Evolutionary conservation across 2,888 invertebrate genomes (phyloP).

Genomic region (Sthenelais limicola): DNA sequence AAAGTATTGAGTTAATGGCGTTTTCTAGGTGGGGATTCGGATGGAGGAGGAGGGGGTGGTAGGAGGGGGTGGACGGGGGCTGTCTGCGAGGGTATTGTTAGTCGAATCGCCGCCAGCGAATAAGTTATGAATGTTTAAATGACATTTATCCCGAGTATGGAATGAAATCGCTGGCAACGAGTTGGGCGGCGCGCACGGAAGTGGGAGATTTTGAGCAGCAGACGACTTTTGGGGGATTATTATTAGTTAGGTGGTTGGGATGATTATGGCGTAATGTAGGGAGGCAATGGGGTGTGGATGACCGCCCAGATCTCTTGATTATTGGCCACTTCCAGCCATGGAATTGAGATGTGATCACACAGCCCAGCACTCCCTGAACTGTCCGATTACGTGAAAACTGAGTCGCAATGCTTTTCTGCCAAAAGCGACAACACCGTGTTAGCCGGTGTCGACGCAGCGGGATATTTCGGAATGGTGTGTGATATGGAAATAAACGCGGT

Average conservation of each 20-base stretch:
- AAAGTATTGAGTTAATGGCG: conserved; percentile 26
- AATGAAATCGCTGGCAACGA: conserved; percentile 33
- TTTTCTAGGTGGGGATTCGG: conserved; percentile 3
- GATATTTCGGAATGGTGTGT: conserved; percentile 24
- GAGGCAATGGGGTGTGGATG: conserved; percentile 17
- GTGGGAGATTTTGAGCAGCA: conserved; percentile 8
- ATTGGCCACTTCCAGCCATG: background rate
- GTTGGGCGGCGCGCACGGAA: conserved; percentile 15
- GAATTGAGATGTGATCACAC: conserved; percentile 12
- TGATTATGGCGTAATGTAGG: background rate
- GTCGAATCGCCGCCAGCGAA: conserved; percentile 35
- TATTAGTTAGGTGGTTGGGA: conserved; percentile 34
- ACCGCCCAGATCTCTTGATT: background rate
- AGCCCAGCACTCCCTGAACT: conserved; percentile 20
- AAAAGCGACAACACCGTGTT: conserved; percentile 34
- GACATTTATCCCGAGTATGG: conserved; percentile 28
- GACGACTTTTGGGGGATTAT: background rate
- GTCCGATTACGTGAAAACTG: conserved; percentile 29
- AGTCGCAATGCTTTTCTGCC: background rate
- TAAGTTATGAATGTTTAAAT: conserved; percentile 35
- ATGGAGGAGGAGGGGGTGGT: background rate
- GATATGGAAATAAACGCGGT: conserved; percentile 31
- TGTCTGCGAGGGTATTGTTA: conserved; percentile 31
- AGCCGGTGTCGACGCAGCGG: conserved; percentile 21
- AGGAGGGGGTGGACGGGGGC: background rate